Evolutionary conservation across 2,888 invertebrate genomes (phyloP).

Genomic region (Acleris emargana): DNA sequence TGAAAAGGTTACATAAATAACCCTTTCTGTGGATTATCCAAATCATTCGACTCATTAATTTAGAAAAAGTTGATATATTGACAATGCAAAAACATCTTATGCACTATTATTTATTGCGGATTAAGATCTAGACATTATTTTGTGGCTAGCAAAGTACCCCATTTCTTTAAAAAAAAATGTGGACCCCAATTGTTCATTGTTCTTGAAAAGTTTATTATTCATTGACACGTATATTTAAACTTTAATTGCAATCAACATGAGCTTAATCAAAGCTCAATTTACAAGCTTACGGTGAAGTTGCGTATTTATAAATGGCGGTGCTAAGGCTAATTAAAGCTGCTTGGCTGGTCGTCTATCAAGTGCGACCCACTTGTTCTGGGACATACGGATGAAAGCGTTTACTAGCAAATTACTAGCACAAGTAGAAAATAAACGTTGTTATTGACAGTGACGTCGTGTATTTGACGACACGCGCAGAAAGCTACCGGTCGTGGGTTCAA

Average conservation of each 20-base stretch:
- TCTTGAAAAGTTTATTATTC: constrained; percentile 1
- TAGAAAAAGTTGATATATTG: too few species aligned
- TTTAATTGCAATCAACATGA: constrained; percentile 27
- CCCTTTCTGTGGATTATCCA: too few species aligned
- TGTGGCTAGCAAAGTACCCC: too few species aligned
- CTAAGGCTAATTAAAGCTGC: constrained; percentile 41
- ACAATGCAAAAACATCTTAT: too few species aligned
- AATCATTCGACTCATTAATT: too few species aligned
- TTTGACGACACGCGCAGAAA: too few species aligned
- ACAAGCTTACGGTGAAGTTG: constrained; percentile 30
- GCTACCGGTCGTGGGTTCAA: too few species aligned
- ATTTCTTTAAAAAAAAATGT: background rate
- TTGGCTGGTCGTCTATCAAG: constrained; percentile 51
- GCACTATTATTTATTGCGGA: too few species aligned
- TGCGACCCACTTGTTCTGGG: constrained; percentile 47
- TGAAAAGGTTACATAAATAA: too few species aligned
- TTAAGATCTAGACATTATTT: too few species aligned
- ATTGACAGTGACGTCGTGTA: too few species aligned
- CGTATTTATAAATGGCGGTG: constrained; percentile 36
- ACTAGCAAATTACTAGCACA: background rate
- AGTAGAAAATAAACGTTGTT: too few species aligned
- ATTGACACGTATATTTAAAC: background rate
- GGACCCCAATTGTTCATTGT: background rate
- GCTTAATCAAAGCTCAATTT: constrained; percentile 22
- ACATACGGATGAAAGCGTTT: constrained; percentile 7